phyloP scores from a whole-genome alignment of 2,888 invertebrate genomes.

The Dasypolia templi region DNA sequence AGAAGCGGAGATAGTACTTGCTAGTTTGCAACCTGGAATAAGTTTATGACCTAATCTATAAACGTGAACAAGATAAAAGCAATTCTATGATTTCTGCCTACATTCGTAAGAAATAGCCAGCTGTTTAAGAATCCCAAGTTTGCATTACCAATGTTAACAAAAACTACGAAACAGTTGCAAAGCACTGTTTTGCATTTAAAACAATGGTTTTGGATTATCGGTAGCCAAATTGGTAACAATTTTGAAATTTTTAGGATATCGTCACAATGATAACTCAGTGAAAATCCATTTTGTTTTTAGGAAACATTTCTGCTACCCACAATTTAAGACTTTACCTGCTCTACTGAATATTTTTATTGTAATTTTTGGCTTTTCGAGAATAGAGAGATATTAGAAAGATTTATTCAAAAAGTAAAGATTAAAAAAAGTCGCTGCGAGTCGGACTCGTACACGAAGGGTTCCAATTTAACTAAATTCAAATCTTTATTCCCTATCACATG shows the following conservation, averaged over 20 bases:
- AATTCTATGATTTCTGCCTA: background rate
- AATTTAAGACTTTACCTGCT: background rate
- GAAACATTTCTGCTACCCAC: background rate
- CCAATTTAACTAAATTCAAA: too few species aligned
- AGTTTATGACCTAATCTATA: background rate
- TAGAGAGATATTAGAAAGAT: background rate
- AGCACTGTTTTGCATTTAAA: background rate
- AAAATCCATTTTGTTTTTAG: background rate
- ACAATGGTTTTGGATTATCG: constrained; percentile 1
- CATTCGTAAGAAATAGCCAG: background rate
- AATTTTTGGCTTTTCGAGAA: background rate
- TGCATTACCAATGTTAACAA: too few species aligned
- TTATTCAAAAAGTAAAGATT: background rate
- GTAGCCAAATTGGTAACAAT: background rate
- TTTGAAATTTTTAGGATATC: constrained; percentile 1
- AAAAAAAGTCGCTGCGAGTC: too few species aligned
- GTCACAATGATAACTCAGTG: background rate
- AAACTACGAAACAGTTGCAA: background rate
- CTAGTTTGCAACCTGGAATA: background rate
- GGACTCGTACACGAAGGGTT: too few species aligned
- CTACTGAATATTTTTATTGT: background rate
- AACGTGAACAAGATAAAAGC: background rate
- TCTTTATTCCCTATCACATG: too few species aligned
- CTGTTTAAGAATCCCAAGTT: too few species aligned
- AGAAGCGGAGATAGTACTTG: background rate